These are phyloP conservation scores for Dromococcyx pavoninus DNA, from an alignment of 2,797 vertebrate species.

Conservation along the genomic window DNA sequence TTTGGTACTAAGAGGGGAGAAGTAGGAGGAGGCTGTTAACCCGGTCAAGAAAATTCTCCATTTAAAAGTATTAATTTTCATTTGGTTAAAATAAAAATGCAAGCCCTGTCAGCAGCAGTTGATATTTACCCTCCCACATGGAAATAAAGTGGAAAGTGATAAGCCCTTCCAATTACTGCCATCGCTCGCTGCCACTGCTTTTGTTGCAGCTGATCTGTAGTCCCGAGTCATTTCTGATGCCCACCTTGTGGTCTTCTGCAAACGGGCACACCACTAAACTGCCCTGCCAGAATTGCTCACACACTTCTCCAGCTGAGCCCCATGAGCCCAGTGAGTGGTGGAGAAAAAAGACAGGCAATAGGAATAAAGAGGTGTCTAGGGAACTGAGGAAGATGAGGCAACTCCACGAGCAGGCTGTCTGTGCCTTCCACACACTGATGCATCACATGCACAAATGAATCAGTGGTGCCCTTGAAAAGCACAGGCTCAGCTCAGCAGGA, in stretches of 20 bases:
- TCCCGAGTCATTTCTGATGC: fast-evolving
- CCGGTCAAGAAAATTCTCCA: neutral
- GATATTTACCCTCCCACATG: neutral
- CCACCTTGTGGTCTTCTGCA: neutral
- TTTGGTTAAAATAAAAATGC: slow-evolving; percentile 24
- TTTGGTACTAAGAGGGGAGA: neutral
- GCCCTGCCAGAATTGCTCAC: neutral
- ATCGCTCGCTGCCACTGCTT: neutral
- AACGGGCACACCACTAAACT: neutral
- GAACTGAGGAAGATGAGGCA: neutral
- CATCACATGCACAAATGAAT: fast-evolving
- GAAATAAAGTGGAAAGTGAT: neutral
- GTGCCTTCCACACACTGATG: fast-evolving
- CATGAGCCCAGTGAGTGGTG: neutral
- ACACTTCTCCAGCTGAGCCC: neutral
- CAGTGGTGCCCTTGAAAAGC: neutral
- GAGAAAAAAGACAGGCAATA: neutral
- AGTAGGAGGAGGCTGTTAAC: neutral
- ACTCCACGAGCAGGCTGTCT: neutral
- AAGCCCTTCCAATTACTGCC: neutral
- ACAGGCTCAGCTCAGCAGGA: neutral
- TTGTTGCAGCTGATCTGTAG: fast-evolving
- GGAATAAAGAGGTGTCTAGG: neutral
- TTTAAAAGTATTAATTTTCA: slow-evolving; percentile 6
- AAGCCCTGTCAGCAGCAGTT: neutral